Evolutionary conservation across 2,888 invertebrate genomes (phyloP).

Genomic region (Mesorhabditis sp.): DNA sequence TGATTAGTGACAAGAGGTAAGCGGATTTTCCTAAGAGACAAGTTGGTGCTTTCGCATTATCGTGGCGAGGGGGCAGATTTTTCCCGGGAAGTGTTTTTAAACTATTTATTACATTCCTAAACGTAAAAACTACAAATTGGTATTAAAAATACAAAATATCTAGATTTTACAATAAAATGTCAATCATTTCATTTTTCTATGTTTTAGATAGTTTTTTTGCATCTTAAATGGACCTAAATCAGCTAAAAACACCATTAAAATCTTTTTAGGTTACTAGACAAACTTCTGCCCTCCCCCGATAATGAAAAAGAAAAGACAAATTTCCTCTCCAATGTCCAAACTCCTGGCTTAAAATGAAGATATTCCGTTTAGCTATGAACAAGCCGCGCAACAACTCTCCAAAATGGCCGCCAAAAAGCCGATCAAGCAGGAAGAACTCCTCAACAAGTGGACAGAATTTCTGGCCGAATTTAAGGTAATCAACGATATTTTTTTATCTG

Average conservation of each 20-base stretch:
- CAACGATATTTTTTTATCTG: background rate
- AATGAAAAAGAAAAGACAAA: background rate
- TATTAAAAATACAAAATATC: too few relatives aligned
- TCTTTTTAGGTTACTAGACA: too few relatives aligned
- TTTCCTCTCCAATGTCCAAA: too few relatives aligned
- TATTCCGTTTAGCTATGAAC: constrained; percentile 24
- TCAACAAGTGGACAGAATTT: constrained; percentile 41
- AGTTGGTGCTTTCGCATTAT: constrained; percentile 7
- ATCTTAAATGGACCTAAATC: too few relatives aligned
- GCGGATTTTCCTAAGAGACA: too few relatives aligned
- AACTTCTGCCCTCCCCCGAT: constrained; percentile 10
- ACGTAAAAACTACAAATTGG: too few relatives aligned
- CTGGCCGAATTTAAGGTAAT: constrained; percentile 35
- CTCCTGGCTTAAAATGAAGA: too few relatives aligned
- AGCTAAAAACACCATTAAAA: too few relatives aligned
- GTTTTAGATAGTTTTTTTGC: too few relatives aligned
- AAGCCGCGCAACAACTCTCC: constrained; percentile 26
- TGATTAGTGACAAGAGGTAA: constrained; percentile 17
- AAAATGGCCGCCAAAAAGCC: constrained; percentile 41
- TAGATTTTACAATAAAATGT: too few relatives aligned
- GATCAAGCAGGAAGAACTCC: constrained; percentile 31
- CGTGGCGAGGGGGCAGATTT: constrained; percentile 14
- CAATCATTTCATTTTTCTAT: too few relatives aligned
- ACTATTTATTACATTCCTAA: too few relatives aligned
- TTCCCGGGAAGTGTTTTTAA: constrained; percentile 14